Conservation (phyloP, 2,888 invertebrate species). For the Xanthorhoe spadicearia region DNA sequence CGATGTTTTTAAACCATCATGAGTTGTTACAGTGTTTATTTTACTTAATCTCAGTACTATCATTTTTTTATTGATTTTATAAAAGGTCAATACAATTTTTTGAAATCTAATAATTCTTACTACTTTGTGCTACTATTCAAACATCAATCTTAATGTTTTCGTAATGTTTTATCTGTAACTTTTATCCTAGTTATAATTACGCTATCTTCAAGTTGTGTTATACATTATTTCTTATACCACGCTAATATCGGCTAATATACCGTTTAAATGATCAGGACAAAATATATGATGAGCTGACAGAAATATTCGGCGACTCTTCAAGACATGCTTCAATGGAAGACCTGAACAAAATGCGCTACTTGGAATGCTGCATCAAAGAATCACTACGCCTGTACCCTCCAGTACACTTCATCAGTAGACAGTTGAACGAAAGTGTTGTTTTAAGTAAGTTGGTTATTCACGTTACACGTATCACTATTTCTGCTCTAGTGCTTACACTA, state of each 20-base stretch:
- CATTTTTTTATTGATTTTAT: too few relatives aligned
- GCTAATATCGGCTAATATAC: background rate
- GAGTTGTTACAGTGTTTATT: too few relatives aligned
- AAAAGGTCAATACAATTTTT: too few relatives aligned
- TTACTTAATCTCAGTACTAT: too few relatives aligned
- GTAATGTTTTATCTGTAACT: background rate
- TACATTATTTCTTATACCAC: background rate
- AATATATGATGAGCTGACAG: constrained; percentile 85
- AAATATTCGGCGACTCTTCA: constrained; percentile 87
- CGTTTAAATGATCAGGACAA: constrained; percentile 78
- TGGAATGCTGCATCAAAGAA: constrained; percentile 89
- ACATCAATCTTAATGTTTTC: too few relatives aligned
- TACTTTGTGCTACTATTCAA: too few relatives aligned
- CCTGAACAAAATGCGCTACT: constrained; percentile 86
- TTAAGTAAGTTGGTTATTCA: constrained; percentile 75
- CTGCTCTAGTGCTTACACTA: background rate
- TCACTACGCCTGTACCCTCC: constrained; percentile 87
- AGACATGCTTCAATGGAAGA: constrained; percentile 86
- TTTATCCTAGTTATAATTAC: background rate
- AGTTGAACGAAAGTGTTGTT: constrained; percentile 80
- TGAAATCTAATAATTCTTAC: too few relatives aligned
- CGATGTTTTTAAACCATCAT: too few relatives aligned
- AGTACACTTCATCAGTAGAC: constrained; percentile 87
- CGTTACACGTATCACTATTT: background rate
- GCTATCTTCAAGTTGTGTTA: background rate